Evolutionary conservation across 2,113 vertebrate genomes (phyloP), one percentile per base, ranked within the genome.

Genomic region (Anhinga anhinga): DNA sequence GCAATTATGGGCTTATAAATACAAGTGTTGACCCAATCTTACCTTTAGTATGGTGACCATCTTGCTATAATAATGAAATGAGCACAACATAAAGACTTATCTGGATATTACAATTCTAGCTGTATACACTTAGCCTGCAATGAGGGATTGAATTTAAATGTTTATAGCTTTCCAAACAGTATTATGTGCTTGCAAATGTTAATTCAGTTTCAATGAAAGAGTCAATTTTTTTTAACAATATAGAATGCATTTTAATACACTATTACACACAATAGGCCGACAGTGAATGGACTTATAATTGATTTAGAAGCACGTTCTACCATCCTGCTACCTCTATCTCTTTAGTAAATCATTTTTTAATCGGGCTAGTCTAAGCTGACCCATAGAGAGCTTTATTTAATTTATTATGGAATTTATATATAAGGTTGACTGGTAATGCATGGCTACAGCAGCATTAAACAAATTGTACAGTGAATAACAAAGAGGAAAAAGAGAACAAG

Each of bases 121-220:
- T 95, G 86, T 96, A 96, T 84, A 90, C 58, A 94, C 95, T 98
- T 98, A 93, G 94, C 83, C 95, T 88, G 91, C 98, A 98, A 96
- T 93, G 89, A 98, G 95, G 83, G 94, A 98, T 98, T 98, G 96
- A 98, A 97, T 98, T 98, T 97, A 97, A 98, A 98, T 98, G 98
- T 97, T 97, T 98, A 98, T 96, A 96, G 96, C 72, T 97, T 97
- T 98, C 98, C 97, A 98, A 96, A 98, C 94, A 98, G 97, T 98
- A 98, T 98, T 98, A 98, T 98, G 98, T 42, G 93, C 97, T 98
- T 98, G 97, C 90, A 98, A 98, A 98, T 98, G 98, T 98, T 98
- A 98, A 98, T 98, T 98, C 97, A 94, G 95, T 96, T 98, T 98
- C 98, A 98, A 95, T 97, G 92, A 98, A 97, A 98, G 91, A 98